Evolutionary conservation across 2,888 invertebrate genomes (phyloP), one percentile per base, ranked within the genome.

Genomic region (Hydrotaea cyrtoneurina): DNA sequence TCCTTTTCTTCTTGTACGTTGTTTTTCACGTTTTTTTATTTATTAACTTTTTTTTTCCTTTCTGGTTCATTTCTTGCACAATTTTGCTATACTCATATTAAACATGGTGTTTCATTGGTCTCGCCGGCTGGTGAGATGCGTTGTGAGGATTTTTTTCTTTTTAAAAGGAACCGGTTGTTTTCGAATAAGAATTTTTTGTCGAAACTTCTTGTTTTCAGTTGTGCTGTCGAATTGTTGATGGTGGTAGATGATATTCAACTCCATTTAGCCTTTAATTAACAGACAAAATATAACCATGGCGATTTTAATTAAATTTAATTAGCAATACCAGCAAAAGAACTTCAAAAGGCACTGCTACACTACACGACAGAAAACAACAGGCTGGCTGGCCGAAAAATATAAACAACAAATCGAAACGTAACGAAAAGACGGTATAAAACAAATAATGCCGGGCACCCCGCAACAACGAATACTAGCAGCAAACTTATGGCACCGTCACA

Each of bases 151-250:
- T 43, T 59, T 64, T 62, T 62, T 69, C 50, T 21, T n/a, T 66
- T 71, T 71, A 59, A 53, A 43, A 78, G 79, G 73, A 85, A 85
- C 85, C 85, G 79, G 85, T 85, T 85, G 82, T 74, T 80, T 75
- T 77, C 76, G n/a, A 82, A 79, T 76, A 75, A 80, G 19, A 72
- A 43, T 53, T 59, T 46, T 59, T 79, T 43, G 72, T 43, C 62
- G 76, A 46, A 43, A 59, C 50, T 64, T 77, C 50, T 74, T n/a
- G n/a, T n/a, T 71, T 39, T 19, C 15, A 0, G 23, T 59, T 59
- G 26, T 59, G 21, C 11, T 21, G 11, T 71, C 31, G 31, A 31
- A n/a, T n/a, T n/a, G n/a, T n/a, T n/a, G 2, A 31, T 31, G 31
- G 31, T 31, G 31, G 31, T 31, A 31, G 31, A 2, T 31, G 13